These are phyloP conservation scores for Venustoraphidia nigricollis DNA, from an alignment of 2,888 invertebrate species.

Conservation along the genomic window DNA sequence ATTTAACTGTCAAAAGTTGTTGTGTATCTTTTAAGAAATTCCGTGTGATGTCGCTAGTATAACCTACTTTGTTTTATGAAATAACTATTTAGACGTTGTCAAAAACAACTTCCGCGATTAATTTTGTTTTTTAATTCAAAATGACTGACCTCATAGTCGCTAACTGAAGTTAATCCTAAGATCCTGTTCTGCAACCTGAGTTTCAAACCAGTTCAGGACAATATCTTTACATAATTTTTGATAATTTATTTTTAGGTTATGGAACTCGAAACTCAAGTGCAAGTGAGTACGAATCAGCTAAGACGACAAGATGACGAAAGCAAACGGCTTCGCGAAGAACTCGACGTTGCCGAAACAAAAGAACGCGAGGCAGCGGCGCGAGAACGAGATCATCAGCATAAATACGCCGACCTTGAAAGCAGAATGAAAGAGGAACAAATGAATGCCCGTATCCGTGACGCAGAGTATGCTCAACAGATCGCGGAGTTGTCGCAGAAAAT, in stretches of 20 bases:
- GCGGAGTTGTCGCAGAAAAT: slow-evolving; percentile 90
- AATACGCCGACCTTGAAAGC: slow-evolving; percentile 49
- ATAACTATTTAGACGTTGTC: no score
- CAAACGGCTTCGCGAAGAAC: slow-evolving; percentile 61
- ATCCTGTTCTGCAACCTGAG: no score
- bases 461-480: slow-evolving; percentile 85
- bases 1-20: no score
- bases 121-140: no score
- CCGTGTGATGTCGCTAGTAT: no score
- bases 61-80: no score
- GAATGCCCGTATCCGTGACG: slow-evolving; percentile 86
- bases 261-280: slow-evolving; percentile 93
- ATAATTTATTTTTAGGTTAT: slow-evolving; percentile 40
- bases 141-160: no score
- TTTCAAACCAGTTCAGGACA: neutral
- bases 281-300: slow-evolving; percentile 76
- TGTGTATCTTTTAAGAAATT: no score
- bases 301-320: slow-evolving; percentile 89
- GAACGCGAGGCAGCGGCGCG: slow-evolving; percentile 64
- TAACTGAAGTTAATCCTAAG: no score
- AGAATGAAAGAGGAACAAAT: slow-evolving; percentile 77
- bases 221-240: neutral
- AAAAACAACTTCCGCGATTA: no score
- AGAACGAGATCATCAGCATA: slow-evolving; percentile 70
- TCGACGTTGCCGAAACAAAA: slow-evolving; percentile 56